Conservation (phyloP, 2,797 vertebrate species). For the Sebastes cheni region DNA sequence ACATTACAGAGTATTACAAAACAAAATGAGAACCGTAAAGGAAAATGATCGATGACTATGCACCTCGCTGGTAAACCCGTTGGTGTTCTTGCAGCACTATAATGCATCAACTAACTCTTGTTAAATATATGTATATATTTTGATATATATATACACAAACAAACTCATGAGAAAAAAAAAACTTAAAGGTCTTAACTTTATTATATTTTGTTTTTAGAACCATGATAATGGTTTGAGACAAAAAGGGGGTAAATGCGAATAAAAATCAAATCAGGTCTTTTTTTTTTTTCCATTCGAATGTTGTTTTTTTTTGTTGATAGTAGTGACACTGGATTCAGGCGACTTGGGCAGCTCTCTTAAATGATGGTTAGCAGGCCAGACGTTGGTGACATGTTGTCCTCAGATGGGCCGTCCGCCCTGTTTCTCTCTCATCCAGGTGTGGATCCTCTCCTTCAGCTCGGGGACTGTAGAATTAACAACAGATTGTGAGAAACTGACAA, state of each 20-base stretch:
- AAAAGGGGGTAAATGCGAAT: constrained; percentile 74
- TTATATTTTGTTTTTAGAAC: constrained; percentile 82
- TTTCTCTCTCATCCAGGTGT: constrained; percentile 97
- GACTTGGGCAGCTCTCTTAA: constrained; percentile 74
- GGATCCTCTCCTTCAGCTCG: constrained; percentile 96
- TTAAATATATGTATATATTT: constrained; percentile 82
- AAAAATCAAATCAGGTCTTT: constrained; percentile 70
- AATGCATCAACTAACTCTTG: constrained; percentile 67
- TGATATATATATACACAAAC: constrained; percentile 80
- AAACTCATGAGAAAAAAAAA: constrained; percentile 73
- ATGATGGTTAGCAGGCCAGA: constrained; percentile 56
- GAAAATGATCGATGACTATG: constrained; percentile 70
- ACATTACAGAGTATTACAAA: constrained; percentile 66
- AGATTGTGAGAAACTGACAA: constrained; percentile 16
- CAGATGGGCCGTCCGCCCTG: constrained; percentile 81
- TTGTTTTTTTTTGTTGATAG: constrained; percentile 55
- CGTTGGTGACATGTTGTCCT: constrained; percentile 47
- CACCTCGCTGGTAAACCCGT: constrained; percentile 77
- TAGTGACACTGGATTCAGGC: constrained; percentile 70
- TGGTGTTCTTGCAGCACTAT: constrained; percentile 69
- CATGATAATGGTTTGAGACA: constrained; percentile 76
- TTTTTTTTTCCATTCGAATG: constrained; percentile 54
- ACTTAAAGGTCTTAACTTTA: constrained; percentile 85
- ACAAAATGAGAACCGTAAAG: constrained; percentile 59
- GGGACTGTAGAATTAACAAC: constrained; percentile 85